Percentiles rank a stretch among this genome's conserved stretches.
Conservation (phyloP, 64 coral and sea anemone genomes). For the Stichodactyla mertensii region DNA sequence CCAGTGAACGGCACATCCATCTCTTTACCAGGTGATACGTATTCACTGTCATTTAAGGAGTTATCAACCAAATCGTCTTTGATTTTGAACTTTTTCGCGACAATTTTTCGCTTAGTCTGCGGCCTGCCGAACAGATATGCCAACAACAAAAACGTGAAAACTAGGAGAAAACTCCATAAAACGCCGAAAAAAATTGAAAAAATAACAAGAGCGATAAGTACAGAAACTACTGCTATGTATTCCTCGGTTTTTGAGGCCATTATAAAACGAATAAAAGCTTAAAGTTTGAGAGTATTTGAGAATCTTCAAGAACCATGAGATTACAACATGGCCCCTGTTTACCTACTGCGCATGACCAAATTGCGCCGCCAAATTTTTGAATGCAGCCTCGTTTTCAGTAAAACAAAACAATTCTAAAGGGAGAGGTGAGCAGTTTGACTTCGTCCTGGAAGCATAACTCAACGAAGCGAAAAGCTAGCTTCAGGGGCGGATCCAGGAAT, state of each 20-base stretch:
- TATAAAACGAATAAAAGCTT: background rate
- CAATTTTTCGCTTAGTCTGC: background rate
- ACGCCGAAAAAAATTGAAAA: background rate
- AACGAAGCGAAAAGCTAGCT: no score
- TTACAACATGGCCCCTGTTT: background rate
- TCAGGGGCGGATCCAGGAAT: no score
- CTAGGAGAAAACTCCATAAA: constrained; percentile 23
- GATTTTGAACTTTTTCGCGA: background rate
- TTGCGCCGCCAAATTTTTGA: constrained; percentile 9
- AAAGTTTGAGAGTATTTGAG: background rate
- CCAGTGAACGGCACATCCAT: constrained; percentile 23
- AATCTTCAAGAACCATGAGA: background rate
- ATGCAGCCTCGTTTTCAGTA: constrained; percentile 5
- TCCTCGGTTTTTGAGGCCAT: constrained; percentile 19
- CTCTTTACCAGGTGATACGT: background rate
- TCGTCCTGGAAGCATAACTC: no score
- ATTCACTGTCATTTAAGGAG: background rate
- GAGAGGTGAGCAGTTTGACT: background rate
- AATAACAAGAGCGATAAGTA: background rate
- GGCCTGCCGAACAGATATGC: background rate
- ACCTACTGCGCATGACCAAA: background rate
- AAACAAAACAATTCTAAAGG: background rate
- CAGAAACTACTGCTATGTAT: constrained; percentile 5
- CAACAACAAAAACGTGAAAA: constrained; percentile 18
- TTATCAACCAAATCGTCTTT: background rate